Base-by-base conservation (phyloP, 2,113 vertebrate genomes). In the Dunckerocampus dactyliophorus region DNA sequence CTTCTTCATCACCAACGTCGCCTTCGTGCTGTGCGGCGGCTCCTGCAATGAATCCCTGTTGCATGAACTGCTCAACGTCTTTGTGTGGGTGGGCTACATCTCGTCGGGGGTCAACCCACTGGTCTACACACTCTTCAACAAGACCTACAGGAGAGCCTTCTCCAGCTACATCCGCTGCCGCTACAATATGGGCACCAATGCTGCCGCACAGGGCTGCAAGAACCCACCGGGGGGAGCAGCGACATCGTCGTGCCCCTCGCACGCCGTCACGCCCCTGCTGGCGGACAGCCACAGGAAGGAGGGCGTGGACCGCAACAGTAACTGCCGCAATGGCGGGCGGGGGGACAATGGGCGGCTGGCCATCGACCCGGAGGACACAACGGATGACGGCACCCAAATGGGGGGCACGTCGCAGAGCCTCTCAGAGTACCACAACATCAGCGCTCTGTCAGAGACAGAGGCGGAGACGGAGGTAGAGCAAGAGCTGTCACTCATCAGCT, bases 81-180 rank as follows among this genome's bases (percentile, higher is more conserved):
- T 98, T 50, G 97, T 98, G 2, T 99, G 96, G 97, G 95, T 99
- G 77, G 97, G 97, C 9, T 99, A 99, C 51, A 94, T 98, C 79
- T 99, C 96, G 59, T 99, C 97, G 0, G 97, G 97, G 22, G 90
- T 99, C 67, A 99, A 98, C 70, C 97, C 95, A 39, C 88, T 99
- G 8, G 95, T 99, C 53, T 99, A 99, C 86, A 98, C 97, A 0
- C 94, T 99, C 76, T 99, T 99, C 85, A 99, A 99, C 72, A 95
- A 93, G 87, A 93, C 93, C 14, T 99, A 98, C 88, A 90, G 96
- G 76, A 91, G 93, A 65, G 97, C 97, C 14, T 99, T 99, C 84
- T 94, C 94, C 77, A 95, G 89, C 74, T 99, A 98, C 79, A 93
- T 99, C 85, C 88, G 91, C 68, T 99, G 96, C 77, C 93, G 82